Evolutionary conservation across 2,797 vertebrate species (phyloP).

Genomic region (Cuniculus paca): DNA sequence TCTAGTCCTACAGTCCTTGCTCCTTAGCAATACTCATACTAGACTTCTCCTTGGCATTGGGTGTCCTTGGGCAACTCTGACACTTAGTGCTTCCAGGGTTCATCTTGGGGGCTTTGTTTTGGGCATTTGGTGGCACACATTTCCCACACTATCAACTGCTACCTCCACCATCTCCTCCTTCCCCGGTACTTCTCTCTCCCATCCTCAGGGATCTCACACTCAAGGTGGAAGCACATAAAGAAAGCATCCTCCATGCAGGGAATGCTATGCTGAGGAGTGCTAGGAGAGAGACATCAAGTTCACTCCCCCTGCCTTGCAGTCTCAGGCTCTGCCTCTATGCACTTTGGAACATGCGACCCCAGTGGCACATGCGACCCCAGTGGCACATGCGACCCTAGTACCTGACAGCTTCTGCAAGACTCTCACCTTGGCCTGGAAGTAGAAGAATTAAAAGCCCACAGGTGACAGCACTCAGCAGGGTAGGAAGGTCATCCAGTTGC

Average conservation of each 20-base stretch:
- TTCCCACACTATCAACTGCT: not conserved
- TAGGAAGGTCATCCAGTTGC: accelerated
- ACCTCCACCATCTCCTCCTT: not conserved
- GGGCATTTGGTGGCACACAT: not conserved
- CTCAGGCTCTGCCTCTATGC: not conserved
- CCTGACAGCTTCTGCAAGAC: not conserved
- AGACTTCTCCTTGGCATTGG: not conserved
- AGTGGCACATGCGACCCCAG: not conserved
- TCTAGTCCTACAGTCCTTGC: not conserved
- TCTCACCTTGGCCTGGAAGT: not conserved
- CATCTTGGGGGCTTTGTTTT: too few relatives aligned
- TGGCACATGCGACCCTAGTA: not conserved
- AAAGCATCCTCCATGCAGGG: too few relatives aligned
- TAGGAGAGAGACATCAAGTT: not conserved
- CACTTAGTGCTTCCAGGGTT: not conserved
- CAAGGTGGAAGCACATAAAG: too few relatives aligned
- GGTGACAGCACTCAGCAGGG: not conserved
- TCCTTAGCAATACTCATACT: not conserved
- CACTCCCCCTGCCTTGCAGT: not conserved
- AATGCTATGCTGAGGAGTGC: too few relatives aligned
- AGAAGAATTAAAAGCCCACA: slow-evolving; percentile 20
- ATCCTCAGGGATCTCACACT: too few relatives aligned
- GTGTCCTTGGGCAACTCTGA: not conserved
- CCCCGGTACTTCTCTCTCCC: not conserved
- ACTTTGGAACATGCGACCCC: not conserved